Percentiles rank a stretch among this genome's conserved stretches.
Conservation (phyloP, 2,113 vertebrate genomes). For the Nesogale talazaci region DNA sequence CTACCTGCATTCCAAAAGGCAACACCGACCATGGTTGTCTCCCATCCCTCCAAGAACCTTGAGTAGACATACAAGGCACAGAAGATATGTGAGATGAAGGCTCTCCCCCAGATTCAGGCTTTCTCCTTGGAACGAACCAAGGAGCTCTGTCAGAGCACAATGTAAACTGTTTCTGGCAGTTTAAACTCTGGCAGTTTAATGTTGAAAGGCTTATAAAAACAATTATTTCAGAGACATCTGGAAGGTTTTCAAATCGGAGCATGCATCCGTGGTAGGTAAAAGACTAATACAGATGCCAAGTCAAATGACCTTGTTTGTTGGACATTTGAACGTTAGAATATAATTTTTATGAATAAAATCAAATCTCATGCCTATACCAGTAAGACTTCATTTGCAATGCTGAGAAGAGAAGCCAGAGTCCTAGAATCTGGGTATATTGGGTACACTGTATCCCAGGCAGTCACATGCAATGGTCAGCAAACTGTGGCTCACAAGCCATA, state of each 20-base stretch:
- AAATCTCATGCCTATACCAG: not conserved
- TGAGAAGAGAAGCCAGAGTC: not conserved
- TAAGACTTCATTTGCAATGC: not conserved
- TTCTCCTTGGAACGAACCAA: not conserved
- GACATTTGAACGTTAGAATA: not conserved
- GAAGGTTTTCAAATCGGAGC: not conserved
- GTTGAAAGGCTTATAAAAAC: not conserved
- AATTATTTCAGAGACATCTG: not conserved
- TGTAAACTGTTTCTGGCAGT: no score
- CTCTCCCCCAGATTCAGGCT: not conserved
- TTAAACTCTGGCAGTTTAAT: constrained; percentile 6
- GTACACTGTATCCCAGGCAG: not conserved
- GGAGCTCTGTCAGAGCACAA: not conserved
- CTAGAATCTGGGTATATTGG: not conserved
- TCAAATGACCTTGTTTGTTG: not conserved
- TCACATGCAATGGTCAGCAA: no score
- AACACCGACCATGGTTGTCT: not conserved
- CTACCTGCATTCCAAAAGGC: not conserved
- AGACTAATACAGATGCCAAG: not conserved
- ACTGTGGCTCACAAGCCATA: no score
- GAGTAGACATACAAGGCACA: no score
- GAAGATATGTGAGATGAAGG: not conserved
- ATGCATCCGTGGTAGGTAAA: not conserved
- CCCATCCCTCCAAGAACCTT: not conserved
- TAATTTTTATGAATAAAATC: not conserved